A percentile compares a stretch with the other conserved stretches of the same genome.
These are phyloP conservation scores for Machimus rusticus DNA, from an alignment of 2,888 invertebrate genomes.

Conservation along the genomic window DNA sequence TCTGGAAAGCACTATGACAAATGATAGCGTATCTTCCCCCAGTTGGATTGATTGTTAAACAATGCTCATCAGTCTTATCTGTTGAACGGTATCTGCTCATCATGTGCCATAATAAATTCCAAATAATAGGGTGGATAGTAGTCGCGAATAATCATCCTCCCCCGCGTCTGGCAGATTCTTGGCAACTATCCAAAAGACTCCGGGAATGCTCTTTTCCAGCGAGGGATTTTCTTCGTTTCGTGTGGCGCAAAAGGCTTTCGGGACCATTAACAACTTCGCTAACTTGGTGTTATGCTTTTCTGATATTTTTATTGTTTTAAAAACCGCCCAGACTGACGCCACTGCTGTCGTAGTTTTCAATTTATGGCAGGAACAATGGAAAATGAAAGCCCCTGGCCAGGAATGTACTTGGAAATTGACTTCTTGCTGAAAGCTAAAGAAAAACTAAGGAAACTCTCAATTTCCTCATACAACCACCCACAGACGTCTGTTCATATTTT, in stretches of 20 bases:
- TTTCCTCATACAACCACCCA: neutral
- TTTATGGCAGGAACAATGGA: neutral
- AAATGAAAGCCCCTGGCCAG: neutral
- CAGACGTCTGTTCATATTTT: neutral
- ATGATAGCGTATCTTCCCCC: constrained; percentile 6
- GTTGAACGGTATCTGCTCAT: constrained; percentile 17
- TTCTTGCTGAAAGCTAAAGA: neutral
- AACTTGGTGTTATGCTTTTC: neutral
- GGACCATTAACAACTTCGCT: constrained; percentile 13
- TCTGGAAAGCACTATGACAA: constrained; percentile 2
- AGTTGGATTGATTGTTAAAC: constrained; percentile 30
- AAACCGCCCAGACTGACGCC: constrained; percentile 16
- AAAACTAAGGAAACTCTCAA: neutral
- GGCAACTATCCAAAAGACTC: constrained; percentile 23
- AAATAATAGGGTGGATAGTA: constrained; percentile 28
- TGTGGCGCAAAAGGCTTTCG: neutral
- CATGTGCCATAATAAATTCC: constrained; percentile 22
- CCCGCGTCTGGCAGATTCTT: neutral
- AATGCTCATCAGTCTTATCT: constrained; percentile 36
- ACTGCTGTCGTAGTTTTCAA: neutral
- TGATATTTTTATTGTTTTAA: constrained; percentile 11
- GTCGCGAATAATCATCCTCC: neutral
- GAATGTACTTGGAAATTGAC: neutral
- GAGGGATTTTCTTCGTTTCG: constrained; percentile 1
- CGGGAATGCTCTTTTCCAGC: neutral